Conservation (phyloP, 1,140 invertebrate genomes). For the Drosophila miranda region DNA sequence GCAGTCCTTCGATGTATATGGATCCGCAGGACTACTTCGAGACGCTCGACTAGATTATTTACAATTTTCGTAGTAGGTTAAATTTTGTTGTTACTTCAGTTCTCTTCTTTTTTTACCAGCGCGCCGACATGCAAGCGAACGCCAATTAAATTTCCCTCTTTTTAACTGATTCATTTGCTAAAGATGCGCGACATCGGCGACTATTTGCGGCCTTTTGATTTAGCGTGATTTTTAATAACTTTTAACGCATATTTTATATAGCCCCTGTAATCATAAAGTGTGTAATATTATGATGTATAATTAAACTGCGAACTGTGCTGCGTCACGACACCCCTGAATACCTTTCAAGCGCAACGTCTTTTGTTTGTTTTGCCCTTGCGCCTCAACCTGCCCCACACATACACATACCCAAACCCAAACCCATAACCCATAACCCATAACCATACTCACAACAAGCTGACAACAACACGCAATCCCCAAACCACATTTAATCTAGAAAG, state of each 20-base stretch:
- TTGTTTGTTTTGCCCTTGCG: conserved; percentile 7
- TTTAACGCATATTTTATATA: conserved; percentile 60
- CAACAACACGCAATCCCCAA: not conserved
- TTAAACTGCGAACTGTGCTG: conserved; percentile 32
- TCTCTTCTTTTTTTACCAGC: conserved; percentile 46
- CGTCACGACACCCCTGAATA: conserved; percentile 18
- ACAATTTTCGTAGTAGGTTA: conserved; percentile 61
- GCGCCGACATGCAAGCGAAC: too few relatives aligned
- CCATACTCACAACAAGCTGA: too few relatives aligned
- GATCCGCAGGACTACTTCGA: conserved; percentile 70
- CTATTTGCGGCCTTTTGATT: conserved; percentile 38
- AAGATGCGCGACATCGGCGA: conserved; percentile 7
- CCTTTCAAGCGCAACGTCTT: too few relatives aligned
- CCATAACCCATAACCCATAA: not conserved
- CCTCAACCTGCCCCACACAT: not conserved
- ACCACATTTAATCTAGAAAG: conserved; percentile 24
- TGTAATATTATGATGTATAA: conserved; percentile 67
- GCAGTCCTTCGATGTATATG: conserved; percentile 59
- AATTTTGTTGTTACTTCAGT: conserved; percentile 75
- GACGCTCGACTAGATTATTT: conserved; percentile 68
- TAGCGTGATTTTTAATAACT: conserved; percentile 60
- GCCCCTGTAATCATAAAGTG: conserved; percentile 53
- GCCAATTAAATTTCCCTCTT: conserved; percentile 43
- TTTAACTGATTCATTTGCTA: conserved; percentile 54
- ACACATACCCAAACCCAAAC: not conserved